Evolutionary conservation across 2,797 vertebrate species (phyloP).

Genomic region (Odontamblyopus lacepedii): DNA sequence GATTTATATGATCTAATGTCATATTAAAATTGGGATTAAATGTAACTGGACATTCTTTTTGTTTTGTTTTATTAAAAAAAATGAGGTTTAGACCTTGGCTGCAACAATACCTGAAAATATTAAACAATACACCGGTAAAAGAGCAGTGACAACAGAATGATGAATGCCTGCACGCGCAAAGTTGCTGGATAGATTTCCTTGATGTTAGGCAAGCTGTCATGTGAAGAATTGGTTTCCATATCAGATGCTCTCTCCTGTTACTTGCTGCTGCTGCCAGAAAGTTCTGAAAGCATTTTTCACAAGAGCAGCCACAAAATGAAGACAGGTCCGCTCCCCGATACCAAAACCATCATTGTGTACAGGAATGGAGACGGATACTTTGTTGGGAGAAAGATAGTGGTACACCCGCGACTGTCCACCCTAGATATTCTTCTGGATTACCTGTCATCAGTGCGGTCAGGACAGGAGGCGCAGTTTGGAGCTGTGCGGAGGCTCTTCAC

Average conservation of each 20-base stretch:
- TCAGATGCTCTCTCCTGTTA: constrained; percentile 54
- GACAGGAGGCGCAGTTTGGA: constrained; percentile 69
- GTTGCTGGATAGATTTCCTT: constrained; percentile 30
- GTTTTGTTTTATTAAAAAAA: not conserved
- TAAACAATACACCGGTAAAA: not conserved
- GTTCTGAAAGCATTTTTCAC: not conserved
- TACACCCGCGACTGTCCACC: constrained; percentile 66
- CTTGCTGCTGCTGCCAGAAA: constrained; percentile 16
- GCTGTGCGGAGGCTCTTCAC: constrained; percentile 77
- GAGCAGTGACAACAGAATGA: not conserved
- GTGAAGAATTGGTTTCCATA: constrained; percentile 43
- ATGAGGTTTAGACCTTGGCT: not conserved
- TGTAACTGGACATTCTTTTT: not conserved
- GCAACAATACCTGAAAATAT: not conserved
- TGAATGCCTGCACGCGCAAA: constrained; percentile 1
- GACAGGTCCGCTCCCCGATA: constrained; percentile 35
- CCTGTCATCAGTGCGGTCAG: constrained; percentile 66
- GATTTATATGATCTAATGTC: not conserved
- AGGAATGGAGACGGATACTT: constrained; percentile 79
- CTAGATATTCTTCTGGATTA: constrained; percentile 79
- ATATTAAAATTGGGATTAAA: not conserved
- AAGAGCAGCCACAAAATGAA: constrained; percentile 33
- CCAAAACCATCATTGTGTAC: constrained; percentile 74
- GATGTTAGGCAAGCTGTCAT: constrained; percentile 27
- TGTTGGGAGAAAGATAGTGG: constrained; percentile 69